Percentiles rank a stretch among this genome's conserved stretches.
These are phyloP conservation scores for Sparus aurata DNA, from an alignment of 2,797 vertebrate species.

Conservation along the genomic window DNA sequence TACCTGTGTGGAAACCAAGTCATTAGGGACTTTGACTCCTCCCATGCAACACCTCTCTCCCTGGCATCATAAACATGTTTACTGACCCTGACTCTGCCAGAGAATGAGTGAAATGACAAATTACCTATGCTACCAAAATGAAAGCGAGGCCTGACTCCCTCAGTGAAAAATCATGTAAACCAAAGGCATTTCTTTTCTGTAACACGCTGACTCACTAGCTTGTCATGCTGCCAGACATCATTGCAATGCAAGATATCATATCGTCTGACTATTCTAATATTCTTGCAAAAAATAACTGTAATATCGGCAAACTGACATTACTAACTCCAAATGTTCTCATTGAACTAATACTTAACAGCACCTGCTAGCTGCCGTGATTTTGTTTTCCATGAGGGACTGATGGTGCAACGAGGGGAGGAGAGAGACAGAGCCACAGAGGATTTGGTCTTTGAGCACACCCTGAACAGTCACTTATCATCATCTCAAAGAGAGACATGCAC, in stretches of 20 bases:
- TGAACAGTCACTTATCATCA: conserved; percentile 53
- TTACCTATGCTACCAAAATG: neutral
- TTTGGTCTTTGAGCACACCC: conserved; percentile 57
- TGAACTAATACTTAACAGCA: conserved; percentile 10
- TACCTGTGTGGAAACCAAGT: conserved; percentile 78
- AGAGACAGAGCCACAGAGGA: conserved; percentile 60
- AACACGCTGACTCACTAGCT: conserved; percentile 4
- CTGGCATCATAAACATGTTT: conserved; percentile 77
- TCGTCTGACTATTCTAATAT: neutral
- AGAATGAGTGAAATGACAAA: conserved; percentile 20
- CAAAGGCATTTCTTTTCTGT: neutral
- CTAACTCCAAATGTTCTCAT: conserved; percentile 7
- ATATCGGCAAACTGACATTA: neutral
- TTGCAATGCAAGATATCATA: neutral
- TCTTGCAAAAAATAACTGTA: neutral
- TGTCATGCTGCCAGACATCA: conserved; percentile 1
- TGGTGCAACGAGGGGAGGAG: conserved; percentile 65
- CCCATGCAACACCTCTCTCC: conserved; percentile 51
- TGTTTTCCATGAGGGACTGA: conserved; percentile 55
- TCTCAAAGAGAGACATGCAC: conserved; percentile 51
- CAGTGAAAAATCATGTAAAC: neutral
- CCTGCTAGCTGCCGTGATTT: conserved; percentile 35
- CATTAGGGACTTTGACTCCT: conserved; percentile 72
- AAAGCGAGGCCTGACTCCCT: neutral
- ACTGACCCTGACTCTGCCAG: conserved; percentile 41